Base-by-base conservation (phyloP, 2,888 invertebrate species). In the Nomada flava region DNA sequence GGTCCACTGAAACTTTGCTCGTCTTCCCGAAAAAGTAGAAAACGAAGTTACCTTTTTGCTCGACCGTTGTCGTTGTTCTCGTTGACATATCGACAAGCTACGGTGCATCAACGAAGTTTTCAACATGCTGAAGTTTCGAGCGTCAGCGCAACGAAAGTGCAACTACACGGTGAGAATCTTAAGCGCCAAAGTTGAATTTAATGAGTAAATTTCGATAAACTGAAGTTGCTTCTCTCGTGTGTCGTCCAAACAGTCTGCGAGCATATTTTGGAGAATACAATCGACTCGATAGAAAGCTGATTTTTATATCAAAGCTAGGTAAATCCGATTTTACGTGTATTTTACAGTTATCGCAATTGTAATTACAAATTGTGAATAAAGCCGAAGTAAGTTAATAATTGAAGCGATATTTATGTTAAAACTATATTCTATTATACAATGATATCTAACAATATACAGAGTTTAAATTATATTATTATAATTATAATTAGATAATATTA, bases 71-170 rank as follows among this genome's bases (percentile, higher is more conserved):
- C 69, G 64, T 75, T 74, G 70, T 52, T 59, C 59, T 59, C 52
- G 42, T 69, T 72, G 76, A 79, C 69, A 55, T 79, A 79, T 79
- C 52, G 68, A 64, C 78, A 65, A 53, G 73, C 42, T 50, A 26
- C 36, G 26, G 29, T 23, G 60, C 59, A 60, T 23, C 57, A 50
- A 52, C 65, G 52, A 78, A 79, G 67, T 76, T 72, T 63, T 63
- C 86, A 88, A 86, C 77, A 95, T 95, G 95, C 94, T 95, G 93
- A 95, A 95, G 95, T 95, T 95, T 92, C 95, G 95, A 90, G 95
- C 95, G 89, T 95, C 95, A 90, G 95, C 95, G 89, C 94, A 95
- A 84, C 94, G 94, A 91, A 94, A 95, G 89, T 94, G 95, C 90
- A 94, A 94, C 88, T 92, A 76, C 70, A 85, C 80, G 88, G 88